A percentile compares a stretch with the other conserved stretches of the same genome.
Conservation (phyloP, 2,797 vertebrate genomes). For the Gymnocypris eckloni region DNA sequence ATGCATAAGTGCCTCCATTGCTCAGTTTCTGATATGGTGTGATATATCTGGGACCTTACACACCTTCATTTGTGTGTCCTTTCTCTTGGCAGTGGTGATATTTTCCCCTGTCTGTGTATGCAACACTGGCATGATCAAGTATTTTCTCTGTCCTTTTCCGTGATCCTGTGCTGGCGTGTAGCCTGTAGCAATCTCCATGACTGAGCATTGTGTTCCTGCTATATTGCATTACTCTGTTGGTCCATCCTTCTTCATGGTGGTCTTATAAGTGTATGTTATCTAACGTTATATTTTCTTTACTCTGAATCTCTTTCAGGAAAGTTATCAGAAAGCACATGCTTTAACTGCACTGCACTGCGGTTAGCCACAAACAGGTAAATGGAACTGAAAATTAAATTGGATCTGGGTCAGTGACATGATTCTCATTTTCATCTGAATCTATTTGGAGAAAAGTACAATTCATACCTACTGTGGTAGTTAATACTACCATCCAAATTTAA, state of each 20-base stretch:
- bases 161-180: slow-evolving; percentile 6
- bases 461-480: too few species aligned
- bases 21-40: not conserved
- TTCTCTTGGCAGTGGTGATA: not conserved
- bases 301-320: slow-evolving; percentile 74
- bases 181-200: slow-evolving; percentile 4
- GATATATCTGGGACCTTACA: not conserved
- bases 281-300: not conserved
- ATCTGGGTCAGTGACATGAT: not conserved
- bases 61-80: not conserved
- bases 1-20: not conserved
- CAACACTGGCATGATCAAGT: not conserved
- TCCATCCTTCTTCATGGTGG: not conserved
- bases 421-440: not conserved
- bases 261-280: not conserved
- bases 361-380: slow-evolving; percentile 82
- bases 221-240: not conserved
- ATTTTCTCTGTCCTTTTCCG: slow-evolving; percentile 7
- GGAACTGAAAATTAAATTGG: not conserved
- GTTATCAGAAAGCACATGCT: slow-evolving; percentile 78
- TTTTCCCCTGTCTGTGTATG: not conserved
- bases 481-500: too few species aligned
- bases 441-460: not conserved
- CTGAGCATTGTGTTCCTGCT: not conserved
- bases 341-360: slow-evolving; percentile 82